A percentile compares a stretch with the other conserved stretches of the same genome.
These are phyloP conservation scores for Lithophane socia DNA, from an alignment of 2,888 invertebrate species.

Conservation along the genomic window DNA sequence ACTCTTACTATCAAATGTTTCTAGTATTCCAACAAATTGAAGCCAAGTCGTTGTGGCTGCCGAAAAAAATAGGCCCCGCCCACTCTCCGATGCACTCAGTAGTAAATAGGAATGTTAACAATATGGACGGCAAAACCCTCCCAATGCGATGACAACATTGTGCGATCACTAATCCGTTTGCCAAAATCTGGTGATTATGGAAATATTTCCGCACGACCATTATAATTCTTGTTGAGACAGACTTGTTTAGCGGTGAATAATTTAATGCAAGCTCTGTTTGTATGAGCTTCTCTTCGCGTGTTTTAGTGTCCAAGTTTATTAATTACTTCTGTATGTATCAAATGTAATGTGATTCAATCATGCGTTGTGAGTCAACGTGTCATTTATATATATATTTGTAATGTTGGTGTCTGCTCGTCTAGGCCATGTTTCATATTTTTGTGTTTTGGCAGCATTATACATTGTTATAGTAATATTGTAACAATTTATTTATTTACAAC, in stretches of 20 bases:
- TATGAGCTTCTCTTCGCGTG: slow-evolving; percentile 3
- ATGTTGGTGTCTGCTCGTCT: slow-evolving; percentile 39
- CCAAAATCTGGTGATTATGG: slow-evolving; percentile 44
- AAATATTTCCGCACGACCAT: slow-evolving; percentile 36
- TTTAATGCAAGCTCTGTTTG: slow-evolving; percentile 15
- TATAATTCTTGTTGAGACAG: slow-evolving; percentile 38
- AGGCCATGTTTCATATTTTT: slow-evolving; percentile 25
- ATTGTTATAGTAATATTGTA: neutral
- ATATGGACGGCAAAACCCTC: slow-evolving; percentile 3
- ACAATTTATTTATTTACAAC: slow-evolving; percentile 12
- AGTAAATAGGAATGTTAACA: slow-evolving; percentile 8
- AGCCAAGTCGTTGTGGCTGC: slow-evolving; percentile 8
- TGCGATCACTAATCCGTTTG: slow-evolving; percentile 22
- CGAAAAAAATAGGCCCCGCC: slow-evolving; percentile 10
- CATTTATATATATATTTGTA: slow-evolving; percentile 7
- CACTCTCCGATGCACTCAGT: neutral
- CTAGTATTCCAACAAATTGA: slow-evolving; percentile 38
- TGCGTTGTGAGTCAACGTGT: slow-evolving; percentile 44
- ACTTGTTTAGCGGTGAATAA: slow-evolving; percentile 22
- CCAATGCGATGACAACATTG: slow-evolving; percentile 16
- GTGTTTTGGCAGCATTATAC: slow-evolving; percentile 31
- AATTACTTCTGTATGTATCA: slow-evolving; percentile 40
- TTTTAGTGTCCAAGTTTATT: slow-evolving; percentile 32
- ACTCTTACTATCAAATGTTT: slow-evolving; percentile 66
- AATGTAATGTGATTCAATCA: slow-evolving; percentile 39